These are phyloP conservation scores for Noctua fimbriata DNA, from an alignment of 2,888 invertebrate genomes.

Conservation along the genomic window DNA sequence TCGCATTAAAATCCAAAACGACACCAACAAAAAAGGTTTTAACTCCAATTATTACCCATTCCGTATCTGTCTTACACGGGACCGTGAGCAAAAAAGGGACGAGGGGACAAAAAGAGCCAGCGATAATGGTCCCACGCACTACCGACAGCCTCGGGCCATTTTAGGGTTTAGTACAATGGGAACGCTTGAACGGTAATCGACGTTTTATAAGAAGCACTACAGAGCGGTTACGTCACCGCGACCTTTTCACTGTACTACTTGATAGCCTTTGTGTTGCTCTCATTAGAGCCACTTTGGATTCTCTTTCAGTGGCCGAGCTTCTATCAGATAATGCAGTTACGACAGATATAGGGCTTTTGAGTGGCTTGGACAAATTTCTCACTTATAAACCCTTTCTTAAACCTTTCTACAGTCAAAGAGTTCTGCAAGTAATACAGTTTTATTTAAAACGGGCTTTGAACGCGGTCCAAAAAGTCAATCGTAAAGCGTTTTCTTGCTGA, in stretches of 20 bases:
- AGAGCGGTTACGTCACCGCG: slow-evolving; percentile 76
- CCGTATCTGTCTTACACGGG: slow-evolving; percentile 86
- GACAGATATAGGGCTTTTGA: slow-evolving; percentile 57
- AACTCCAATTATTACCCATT: slow-evolving; percentile 87
- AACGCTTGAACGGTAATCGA: slow-evolving; percentile 82
- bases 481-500: slow-evolving; percentile 16
- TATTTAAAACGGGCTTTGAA: slow-evolving; percentile 37
- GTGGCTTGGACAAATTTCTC: slow-evolving; percentile 55
- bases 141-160: slow-evolving; percentile 78
- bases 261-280: slow-evolving; percentile 79
- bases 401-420: slow-evolving; percentile 28
- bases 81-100: slow-evolving; percentile 79
- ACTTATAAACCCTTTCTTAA: slow-evolving; percentile 42
- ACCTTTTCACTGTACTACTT: slow-evolving; percentile 75
- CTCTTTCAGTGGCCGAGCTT: slow-evolving; percentile 70
- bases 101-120: slow-evolving; percentile 81
- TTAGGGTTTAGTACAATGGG: slow-evolving; percentile 83
- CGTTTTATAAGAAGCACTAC: slow-evolving; percentile 83
- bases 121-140: slow-evolving; percentile 84
- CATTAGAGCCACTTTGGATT: slow-evolving; percentile 80
- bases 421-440: slow-evolving; percentile 32
- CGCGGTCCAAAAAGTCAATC: slow-evolving; percentile 25
- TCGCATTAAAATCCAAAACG: slow-evolving; percentile 81
- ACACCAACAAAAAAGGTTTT: slow-evolving; percentile 83
- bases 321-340: slow-evolving; percentile 68